A percentile compares a stretch with the other conserved stretches of the same genome.
Conservation (phyloP, 1,140 invertebrate species). For the Oedothorax gibbosus region DNA sequence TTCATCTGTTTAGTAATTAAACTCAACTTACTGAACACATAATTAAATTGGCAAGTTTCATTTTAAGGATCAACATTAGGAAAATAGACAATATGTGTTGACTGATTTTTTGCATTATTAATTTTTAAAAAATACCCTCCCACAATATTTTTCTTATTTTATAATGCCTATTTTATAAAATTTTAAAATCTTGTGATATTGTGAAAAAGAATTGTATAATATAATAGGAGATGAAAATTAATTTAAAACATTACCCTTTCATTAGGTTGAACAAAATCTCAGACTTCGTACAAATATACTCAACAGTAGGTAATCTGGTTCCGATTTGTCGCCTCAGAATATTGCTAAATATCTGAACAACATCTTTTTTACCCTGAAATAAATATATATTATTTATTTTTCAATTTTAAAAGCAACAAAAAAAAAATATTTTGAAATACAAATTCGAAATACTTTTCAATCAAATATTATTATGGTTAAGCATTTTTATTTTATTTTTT, state of each 20-base stretch:
- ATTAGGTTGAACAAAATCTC: constrained; percentile 97
- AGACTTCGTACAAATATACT: constrained; percentile 97
- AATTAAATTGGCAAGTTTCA: no score
- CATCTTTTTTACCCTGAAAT: constrained; percentile 95
- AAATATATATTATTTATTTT: background rate
- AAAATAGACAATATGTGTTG: no score
- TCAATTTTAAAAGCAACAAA: background rate
- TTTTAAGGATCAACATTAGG: no score
- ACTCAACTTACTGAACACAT: no score
- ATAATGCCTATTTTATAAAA: no score
- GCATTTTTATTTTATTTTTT: background rate
- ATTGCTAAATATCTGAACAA: constrained; percentile 99
- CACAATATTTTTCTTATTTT: no score
- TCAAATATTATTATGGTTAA: background rate
- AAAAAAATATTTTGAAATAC: background rate
- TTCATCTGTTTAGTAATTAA: no score
- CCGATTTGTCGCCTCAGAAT: constrained; percentile 97
- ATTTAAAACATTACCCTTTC: constrained; percentile 80
- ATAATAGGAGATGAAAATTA: constrained; percentile 3
- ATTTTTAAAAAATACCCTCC: no score
- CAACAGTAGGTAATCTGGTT: constrained; percentile 95
- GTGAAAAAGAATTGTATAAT: no score
- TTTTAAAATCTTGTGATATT: no score
- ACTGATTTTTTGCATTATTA: no score
- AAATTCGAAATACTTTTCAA: background rate